A percentile compares a stretch with the other conserved stretches of the same genome.
These are phyloP conservation scores for Oryzaephilus surinamensis DNA, from an alignment of 1,140 invertebrate species.

Conservation along the genomic window DNA sequence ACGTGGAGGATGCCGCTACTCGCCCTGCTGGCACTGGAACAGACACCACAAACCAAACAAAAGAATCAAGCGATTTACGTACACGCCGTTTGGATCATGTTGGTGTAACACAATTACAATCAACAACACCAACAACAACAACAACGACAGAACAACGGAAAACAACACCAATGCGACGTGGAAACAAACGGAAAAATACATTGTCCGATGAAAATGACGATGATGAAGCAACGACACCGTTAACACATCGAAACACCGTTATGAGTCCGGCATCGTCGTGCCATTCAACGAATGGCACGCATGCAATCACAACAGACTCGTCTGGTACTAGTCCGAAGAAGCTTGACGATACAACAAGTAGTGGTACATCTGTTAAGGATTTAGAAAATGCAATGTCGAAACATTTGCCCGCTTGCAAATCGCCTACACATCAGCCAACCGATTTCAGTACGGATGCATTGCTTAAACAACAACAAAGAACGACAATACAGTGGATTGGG, in stretches of 20 bases:
- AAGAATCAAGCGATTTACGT: conserved; percentile 43
- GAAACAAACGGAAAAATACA: conserved; percentile 45
- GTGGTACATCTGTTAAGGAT: conserved; percentile 70
- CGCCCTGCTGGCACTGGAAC: conserved; percentile 15
- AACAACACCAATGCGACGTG: conserved; percentile 28
- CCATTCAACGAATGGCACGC: conserved; percentile 34
- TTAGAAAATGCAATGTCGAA: conserved; percentile 94
- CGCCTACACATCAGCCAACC: conserved; percentile 55
- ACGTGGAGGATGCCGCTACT: conserved; percentile 42
- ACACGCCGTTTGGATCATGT: conserved; percentile 40
- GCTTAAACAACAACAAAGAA: conserved; percentile 70
- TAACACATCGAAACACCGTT: conserved; percentile 36
- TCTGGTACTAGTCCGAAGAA: conserved; percentile 39
- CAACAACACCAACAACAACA: conserved; percentile 21
- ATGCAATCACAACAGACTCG: conserved; percentile 33
- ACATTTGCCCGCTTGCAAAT: conserved; percentile 67
- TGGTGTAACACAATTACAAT: conserved; percentile 40
- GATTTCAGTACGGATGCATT: conserved; percentile 81
- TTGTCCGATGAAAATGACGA: conserved; percentile 47
- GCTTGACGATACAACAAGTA: conserved; percentile 21
- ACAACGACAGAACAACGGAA: conserved; percentile 25
- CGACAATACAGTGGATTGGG: conserved; percentile 91
- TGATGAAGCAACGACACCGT: conserved; percentile 37
- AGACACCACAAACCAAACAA: conserved; percentile 36
- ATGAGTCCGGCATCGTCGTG: conserved; percentile 52